These are phyloP conservation scores for Linyphia triangularis DNA, from an alignment of 2,888 invertebrate species.

Conservation along the genomic window DNA sequence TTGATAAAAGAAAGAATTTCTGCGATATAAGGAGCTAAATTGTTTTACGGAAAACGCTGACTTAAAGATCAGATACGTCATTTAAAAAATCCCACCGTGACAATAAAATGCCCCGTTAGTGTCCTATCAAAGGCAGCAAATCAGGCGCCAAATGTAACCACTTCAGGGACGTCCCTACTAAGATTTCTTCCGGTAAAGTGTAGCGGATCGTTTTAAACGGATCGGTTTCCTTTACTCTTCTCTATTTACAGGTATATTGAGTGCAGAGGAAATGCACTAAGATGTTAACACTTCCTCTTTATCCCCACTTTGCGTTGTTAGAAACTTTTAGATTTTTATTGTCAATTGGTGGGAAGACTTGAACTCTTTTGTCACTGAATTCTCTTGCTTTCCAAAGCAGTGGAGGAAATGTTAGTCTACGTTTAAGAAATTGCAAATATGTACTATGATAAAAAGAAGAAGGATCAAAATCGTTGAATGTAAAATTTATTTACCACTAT, in stretches of 20 bases:
- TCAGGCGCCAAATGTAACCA: conserved; percentile 61
- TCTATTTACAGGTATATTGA: neutral
- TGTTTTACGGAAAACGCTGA: conserved; percentile 30
- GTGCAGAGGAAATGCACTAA: conserved; percentile 20
- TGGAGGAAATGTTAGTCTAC: no score
- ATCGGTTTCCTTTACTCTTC: conserved; percentile 23
- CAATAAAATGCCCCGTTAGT: conserved; percentile 7
- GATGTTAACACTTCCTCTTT: conserved; percentile 31
- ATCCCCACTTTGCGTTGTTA: conserved; percentile 1
- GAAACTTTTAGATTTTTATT: neutral
- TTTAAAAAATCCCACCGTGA: conserved; percentile 25
- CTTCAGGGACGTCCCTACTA: conserved; percentile 50
- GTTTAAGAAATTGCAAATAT: no score
- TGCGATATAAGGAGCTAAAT: neutral
- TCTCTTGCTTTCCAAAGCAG: no score
- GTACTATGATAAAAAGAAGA: no score
- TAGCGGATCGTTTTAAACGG: conserved; percentile 27
- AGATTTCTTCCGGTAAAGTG: conserved; percentile 31
- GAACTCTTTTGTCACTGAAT: neutral
- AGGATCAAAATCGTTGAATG: no score
- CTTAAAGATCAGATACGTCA: conserved; percentile 35
- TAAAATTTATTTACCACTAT: no score
- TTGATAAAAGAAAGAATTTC: no score
- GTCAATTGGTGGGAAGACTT: neutral
- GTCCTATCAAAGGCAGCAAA: conserved; percentile 39